Base-by-base conservation (phyloP, 1,140 invertebrate species). In the Batillaria attramentaria region DNA sequence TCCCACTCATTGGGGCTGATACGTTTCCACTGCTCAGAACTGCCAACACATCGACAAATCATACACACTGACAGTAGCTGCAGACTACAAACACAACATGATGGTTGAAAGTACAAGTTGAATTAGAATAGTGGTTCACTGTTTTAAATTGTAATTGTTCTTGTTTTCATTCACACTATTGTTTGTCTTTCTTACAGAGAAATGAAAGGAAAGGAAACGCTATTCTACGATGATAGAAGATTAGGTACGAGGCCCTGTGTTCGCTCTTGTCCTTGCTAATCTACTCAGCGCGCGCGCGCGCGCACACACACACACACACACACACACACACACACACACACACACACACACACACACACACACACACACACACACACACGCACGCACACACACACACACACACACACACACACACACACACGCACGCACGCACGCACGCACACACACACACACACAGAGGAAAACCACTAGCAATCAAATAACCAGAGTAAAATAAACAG, bases 1-100 rank as follows among this genome's bases (percentile, higher is more conserved):
- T 95, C 94, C 88, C 97, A 98, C 84, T 98, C 96, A 0, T 95
- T 93, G n/a, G 96, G 94, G 0, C 95, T 28, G 24, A 70, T 24
- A 60, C 65, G 68, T 31, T 79, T 74, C 72, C 69, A 70, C 39
- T 79, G 72, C 35, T 54, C 24, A 1, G 78, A 79, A 3, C 78
- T 79, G 68, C 8, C 24, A 42, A 5, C 24, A 60, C 46, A 50
- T 13, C 46, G 46, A 50, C 24, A 41, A 28, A 70, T 37, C 54
- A 62, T 1, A 37, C 37, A 39, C 33, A 78, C 28, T 37, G 31
- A 76, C 73, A 60, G 8, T 66, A 60, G 6, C 5, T 20, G 31
- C 57, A 60, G 8, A 60, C 57, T n/a, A n/a, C n/a, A n/a, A n/a
- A n/a, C n/a, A n/a, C n/a, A n/a, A n/a, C n/a, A n/a, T n/a, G n/a